A percentile compares a stretch with the other conserved stretches of the same genome.
phyloP scores from a whole-genome alignment of 2,113 vertebrate genomes.

The Sarotherodon lohbergeri region DNA sequence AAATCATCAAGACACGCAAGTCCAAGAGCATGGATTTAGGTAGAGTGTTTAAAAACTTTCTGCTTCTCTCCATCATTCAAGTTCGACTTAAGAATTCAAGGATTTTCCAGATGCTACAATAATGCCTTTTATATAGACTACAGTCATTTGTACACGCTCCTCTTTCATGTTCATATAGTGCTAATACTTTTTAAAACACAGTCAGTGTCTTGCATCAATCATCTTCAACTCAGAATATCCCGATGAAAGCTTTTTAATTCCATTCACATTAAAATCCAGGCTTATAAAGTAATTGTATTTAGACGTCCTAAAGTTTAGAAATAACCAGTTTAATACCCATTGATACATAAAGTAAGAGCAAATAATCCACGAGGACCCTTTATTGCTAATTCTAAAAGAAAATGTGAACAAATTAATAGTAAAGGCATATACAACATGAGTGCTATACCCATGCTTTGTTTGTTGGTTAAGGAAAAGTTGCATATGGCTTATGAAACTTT shows the following conservation, averaged over 20 bases:
- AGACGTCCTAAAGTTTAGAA: neutral
- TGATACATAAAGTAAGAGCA: neutral
- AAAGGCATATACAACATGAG: neutral
- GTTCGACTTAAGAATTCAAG: neutral
- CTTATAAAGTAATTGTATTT: neutral
- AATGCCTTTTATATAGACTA: neutral
- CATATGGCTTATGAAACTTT: neutral
- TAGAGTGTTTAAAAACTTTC: conserved; percentile 48
- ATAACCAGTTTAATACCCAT: neutral
- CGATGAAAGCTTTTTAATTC: neutral
- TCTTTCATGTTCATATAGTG: neutral
- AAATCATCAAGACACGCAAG: conserved; percentile 97
- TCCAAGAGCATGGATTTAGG: conserved; percentile 99
- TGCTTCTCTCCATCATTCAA: neutral
- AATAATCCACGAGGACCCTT: neutral
- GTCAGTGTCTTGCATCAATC: neutral
- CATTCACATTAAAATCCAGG: neutral
- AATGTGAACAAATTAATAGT: neutral
- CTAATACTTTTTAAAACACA: neutral
- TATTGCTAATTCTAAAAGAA: neutral
- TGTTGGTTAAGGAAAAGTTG: neutral
- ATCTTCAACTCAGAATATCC: neutral
- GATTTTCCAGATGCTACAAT: neutral
- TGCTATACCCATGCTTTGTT: neutral
- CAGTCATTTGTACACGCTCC: accelerated